Conservation (phyloP, 1,140 invertebrate genomes). For the Whitmania pigra region DNA sequence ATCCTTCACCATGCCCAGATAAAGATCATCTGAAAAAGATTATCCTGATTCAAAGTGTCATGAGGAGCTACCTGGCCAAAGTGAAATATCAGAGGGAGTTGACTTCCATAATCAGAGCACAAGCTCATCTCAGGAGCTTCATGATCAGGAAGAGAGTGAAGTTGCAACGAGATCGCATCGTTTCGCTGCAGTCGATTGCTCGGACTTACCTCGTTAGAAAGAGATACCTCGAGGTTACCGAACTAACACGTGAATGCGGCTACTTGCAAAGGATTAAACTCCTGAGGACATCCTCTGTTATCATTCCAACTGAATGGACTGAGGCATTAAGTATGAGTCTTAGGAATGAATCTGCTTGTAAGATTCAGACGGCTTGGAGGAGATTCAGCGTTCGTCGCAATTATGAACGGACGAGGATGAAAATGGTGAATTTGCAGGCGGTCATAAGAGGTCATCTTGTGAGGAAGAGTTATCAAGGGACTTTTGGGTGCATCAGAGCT, state of each 20-base stretch:
- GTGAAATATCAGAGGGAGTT: constrained; percentile 5
- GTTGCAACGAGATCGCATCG: too few species aligned
- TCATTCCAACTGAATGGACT: too few species aligned
- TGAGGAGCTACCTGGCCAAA: constrained; percentile 17
- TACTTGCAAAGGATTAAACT: too few species aligned
- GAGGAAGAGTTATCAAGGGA: constrained; percentile 15
- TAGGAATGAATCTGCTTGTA: neutral
- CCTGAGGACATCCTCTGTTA: too few species aligned
- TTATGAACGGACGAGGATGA: neutral
- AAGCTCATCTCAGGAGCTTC: neutral
- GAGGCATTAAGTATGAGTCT: neutral
- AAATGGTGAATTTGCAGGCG: constrained; percentile 25
- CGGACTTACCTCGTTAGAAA: too few species aligned
- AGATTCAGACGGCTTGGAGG: constrained; percentile 2
- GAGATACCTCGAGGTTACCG: too few species aligned
- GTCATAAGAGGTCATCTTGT: constrained; percentile 12
- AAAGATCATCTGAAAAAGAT: neutral
- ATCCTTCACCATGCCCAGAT: too few species aligned
- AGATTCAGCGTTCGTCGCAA: neutral
- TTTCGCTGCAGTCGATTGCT: too few species aligned
- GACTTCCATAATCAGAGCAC: neutral
- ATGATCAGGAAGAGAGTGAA: neutral
- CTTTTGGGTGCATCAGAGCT: neutral
- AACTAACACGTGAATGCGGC: too few species aligned
- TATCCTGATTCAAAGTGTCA: constrained; percentile 24